Evolutionary conservation across 2,113 vertebrate genomes (phyloP), one percentile per base, ranked within the genome.

Genomic region (Oncorhynchus tshawytscha): DNA sequence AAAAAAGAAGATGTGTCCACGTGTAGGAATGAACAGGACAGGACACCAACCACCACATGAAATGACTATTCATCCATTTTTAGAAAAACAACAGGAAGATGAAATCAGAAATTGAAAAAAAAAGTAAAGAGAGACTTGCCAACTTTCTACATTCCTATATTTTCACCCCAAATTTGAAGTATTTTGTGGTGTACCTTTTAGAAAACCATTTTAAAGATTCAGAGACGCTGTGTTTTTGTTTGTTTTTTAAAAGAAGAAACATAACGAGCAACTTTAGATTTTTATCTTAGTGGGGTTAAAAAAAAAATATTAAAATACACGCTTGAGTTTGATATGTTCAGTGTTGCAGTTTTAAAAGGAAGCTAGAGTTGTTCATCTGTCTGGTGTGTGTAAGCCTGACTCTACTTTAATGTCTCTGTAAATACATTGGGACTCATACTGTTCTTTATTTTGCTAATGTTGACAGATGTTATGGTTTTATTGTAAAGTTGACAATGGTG

Each of bases 381-480:
- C 87, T 89, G 91, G 93, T 84, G 89, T 93, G 91, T 90, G 91
- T 94, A 89, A 93, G 92, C 90, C 90, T 92, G 90, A 90, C 93
- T 92, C 92, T 91, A n/a, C n/a, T n/a, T n/a, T n/a, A 4, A 18
- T 92, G 93, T 95, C 94, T 95, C 92, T 99, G 96, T 99, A 99
- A 97, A 99, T 98, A 99, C 94, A 94, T 95, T 95, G 95, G 93
- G 94, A 95, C 93, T 93, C 84, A 94, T 95, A 90, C 77, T 95
- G 95, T 94, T 96, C 95, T 96, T 92, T 94, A 96, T 96, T 96
- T 96, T 97, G 97, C 94, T 97, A 98, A 98, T 95, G 96, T 95
- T 94, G 89, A 94, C 94, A 95, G 93, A 95, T 92, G 92, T 93
- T 92, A 91, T 96, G 94, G 95, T 96, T 95, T 96, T 95, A 95